Evolutionary conservation across 1,140 invertebrate genomes (phyloP).

Genomic region (Scaptomyza montana): DNA sequence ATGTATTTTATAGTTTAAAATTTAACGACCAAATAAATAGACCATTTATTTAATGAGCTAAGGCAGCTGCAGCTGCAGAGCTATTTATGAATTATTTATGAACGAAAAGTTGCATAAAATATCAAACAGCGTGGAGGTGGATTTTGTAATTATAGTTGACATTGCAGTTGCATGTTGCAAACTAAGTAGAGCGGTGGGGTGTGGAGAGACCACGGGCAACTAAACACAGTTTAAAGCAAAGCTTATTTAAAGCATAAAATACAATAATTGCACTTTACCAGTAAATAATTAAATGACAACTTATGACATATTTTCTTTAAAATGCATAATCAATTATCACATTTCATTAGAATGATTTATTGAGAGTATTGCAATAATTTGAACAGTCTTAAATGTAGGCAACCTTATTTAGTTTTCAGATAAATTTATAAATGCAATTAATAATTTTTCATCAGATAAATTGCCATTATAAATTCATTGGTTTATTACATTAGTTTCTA

Average conservation of each 20-base stretch:
- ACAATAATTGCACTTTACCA: conserved; percentile 2
- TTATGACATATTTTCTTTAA: conserved; percentile 7
- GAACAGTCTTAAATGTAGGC: too few species aligned
- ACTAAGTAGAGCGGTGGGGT: background rate
- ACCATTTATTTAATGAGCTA: conserved; percentile 61
- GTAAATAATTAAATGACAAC: conserved; percentile 35
- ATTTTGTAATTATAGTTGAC: conserved; percentile 15
- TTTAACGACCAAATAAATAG: conserved; percentile 59
- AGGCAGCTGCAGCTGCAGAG: conserved; percentile 26
- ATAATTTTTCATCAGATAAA: too few species aligned
- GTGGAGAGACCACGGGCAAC: background rate
- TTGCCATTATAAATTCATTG: background rate
- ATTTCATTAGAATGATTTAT: conserved; percentile 3
- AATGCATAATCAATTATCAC: background rate
- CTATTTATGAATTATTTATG: conserved; percentile 32
- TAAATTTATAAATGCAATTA: too few species aligned
- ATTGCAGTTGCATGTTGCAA: conserved; percentile 1
- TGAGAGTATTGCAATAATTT: background rate
- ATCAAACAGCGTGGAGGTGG: background rate
- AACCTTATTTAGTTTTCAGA: too few species aligned
- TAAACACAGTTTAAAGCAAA: background rate
- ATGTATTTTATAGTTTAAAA: conserved; percentile 36
- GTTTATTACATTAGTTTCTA: too few species aligned
- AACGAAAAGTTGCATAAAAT: conserved; percentile 4
- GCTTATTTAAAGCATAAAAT: conserved; percentile 31